Evolutionary conservation across 2,113 vertebrate species (phyloP), one percentile per base, ranked within the genome.

Genomic region (Ia io): DNA sequence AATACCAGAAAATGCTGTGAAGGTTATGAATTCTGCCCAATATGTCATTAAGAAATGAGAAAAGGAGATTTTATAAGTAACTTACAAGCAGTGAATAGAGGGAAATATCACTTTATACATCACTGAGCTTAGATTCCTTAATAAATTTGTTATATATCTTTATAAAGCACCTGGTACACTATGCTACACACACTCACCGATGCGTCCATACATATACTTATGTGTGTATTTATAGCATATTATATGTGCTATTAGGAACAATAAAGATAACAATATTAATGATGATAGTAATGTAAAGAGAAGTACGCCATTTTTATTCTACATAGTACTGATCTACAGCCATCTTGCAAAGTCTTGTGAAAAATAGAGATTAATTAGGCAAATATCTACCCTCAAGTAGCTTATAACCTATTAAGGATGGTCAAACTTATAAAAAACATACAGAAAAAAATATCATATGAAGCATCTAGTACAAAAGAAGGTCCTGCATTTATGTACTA

Each of bases 331-430:
- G 8, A 76, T 59, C 40, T 93, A 9, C 25, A 22, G 69, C 84
- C 44, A 22, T 67, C 44, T 69, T 76, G 20, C 8, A 90, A 89
- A 80, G 25, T 82, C 82, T 71, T 40, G 10, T 61, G 67, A 84
- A 74, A 91, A 92, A 49, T 74, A 87, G 7, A 93, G 30, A n/a
- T n/a, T 35, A 30, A 30, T 49, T 69, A 84, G 86, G 59, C 40
- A 83, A 69, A 94, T 82, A 69, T 85, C 67, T 91, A 83, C 6
- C 40, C 14, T 40, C 28, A 32, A n/a, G 63, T 30, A 88, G 28
- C 25, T 90, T 37, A 67, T 14, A 73, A 32, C 42, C 63, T 74
- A 51, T 49, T 40, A 93, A 10, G 59, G 17, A 70, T 92, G n/a
- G 90, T 93, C 59, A 70, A 78, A 95, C 18, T 51, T 25, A 25